A percentile compares a stretch with the other conserved stretches of the same genome.
Conservation (phyloP, 1,140 invertebrate genomes). For the Aleiodes sp. region DNA sequence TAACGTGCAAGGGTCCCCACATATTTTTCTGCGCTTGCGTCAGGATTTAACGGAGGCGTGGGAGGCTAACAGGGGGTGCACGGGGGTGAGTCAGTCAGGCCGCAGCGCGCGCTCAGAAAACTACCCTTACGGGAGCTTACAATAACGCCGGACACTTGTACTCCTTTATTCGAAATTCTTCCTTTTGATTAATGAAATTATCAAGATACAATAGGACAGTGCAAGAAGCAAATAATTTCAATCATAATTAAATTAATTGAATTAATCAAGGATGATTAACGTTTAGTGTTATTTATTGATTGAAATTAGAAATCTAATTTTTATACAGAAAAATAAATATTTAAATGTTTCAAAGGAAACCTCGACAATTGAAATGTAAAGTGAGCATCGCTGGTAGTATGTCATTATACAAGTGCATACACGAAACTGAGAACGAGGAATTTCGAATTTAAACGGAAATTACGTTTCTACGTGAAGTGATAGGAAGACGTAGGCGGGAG, state of each 20-base stretch:
- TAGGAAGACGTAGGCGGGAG: neutral
- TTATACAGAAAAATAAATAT: neutral
- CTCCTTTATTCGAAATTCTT: neutral
- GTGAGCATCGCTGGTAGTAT: neutral
- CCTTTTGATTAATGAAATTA: neutral
- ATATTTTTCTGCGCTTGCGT: conserved; percentile 7
- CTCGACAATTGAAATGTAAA: neutral
- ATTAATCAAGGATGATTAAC: neutral
- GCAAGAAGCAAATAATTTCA: too few relatives aligned
- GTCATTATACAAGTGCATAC: neutral
- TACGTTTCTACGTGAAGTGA: conserved; percentile 2
- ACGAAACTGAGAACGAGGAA: neutral
- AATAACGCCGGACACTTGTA: conserved; percentile 29
- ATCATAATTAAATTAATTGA: too few relatives aligned
- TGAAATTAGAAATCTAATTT: neutral
- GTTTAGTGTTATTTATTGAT: neutral
- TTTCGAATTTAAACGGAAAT: neutral
- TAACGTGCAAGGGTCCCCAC: conserved; percentile 4
- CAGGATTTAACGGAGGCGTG: neutral
- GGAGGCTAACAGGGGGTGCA: conserved; percentile 47
- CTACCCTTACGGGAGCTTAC: conserved; percentile 51
- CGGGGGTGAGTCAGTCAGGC: conserved; percentile 65
- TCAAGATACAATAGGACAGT: neutral
- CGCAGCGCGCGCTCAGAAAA: conserved; percentile 65
- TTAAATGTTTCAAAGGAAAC: neutral